Conservation (phyloP, 1,140 invertebrate species). For the Stratiolaelaps scimitus region DNA sequence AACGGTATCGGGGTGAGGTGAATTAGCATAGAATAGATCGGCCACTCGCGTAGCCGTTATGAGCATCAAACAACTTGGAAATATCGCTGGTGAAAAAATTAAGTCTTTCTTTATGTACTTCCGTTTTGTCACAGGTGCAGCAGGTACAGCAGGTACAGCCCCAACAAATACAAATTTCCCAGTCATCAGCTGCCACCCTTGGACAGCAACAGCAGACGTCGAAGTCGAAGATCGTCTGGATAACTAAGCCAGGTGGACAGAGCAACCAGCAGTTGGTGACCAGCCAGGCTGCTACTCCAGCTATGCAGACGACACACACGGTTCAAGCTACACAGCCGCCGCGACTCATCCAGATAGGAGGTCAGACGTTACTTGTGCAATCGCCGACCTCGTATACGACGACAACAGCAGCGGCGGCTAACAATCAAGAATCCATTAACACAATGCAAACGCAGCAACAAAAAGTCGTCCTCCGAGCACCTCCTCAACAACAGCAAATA, state of each 20-base stretch:
- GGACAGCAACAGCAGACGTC: constrained; percentile 2
- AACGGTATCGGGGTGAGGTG: no score
- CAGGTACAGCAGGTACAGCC: no score
- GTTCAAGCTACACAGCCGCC: constrained; percentile 21
- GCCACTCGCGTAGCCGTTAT: no score
- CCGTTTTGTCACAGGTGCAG: no score
- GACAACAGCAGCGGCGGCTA: background rate
- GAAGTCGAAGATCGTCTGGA: constrained; percentile 16
- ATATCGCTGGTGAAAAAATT: no score
- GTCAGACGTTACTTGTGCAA: constrained; percentile 14
- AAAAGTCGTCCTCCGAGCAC: constrained; percentile 13
- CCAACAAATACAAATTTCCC: no score
- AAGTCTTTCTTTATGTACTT: no score
- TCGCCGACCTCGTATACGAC: background rate
- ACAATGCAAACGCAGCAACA: background rate
- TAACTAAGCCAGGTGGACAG: background rate
- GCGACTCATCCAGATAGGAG: constrained; percentile 8
- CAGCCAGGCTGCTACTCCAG: background rate
- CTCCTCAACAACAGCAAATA: background rate
- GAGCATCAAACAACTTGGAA: no score
- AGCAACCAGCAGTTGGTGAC: constrained; percentile 12
- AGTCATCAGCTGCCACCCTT: background rate
- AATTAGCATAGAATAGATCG: no score
- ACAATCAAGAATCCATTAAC: no score
- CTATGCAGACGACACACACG: background rate